These are phyloP conservation scores for Tachuris rubrigastra DNA, from an alignment of 2,113 vertebrate genomes.

Conservation along the genomic window DNA sequence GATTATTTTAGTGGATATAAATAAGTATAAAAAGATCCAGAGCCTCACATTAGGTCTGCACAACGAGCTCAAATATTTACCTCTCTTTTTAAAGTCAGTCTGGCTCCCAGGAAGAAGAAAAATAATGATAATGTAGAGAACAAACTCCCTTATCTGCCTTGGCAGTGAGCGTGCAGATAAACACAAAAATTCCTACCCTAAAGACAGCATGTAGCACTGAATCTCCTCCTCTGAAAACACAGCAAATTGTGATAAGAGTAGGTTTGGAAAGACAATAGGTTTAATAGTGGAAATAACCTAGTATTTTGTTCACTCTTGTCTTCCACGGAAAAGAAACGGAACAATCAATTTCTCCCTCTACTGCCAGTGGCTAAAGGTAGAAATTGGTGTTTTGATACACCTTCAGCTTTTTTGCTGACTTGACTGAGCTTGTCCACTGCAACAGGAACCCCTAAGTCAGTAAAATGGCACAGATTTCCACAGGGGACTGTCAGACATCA, in stretches of 20 bases:
- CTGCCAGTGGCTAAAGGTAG: not conserved
- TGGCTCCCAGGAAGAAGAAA: not conserved
- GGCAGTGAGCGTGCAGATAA: not conserved
- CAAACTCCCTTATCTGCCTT: conserved; percentile 21
- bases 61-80: conserved; percentile 17
- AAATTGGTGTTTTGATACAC: not conserved
- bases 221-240: not conserved
- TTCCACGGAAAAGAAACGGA: not conserved
- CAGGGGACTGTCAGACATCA: not conserved
- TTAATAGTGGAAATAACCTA: not conserved
- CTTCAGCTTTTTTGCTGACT: not conserved
- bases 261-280: not conserved
- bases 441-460: not conserved
- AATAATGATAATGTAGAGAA: conserved; percentile 22
- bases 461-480: not conserved
- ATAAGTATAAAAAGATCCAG: not conserved
- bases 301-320: not conserved
- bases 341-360: not conserved
- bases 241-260: not conserved
- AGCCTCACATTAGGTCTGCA: not conserved
- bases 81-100: not conserved
- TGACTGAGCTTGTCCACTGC: not conserved
- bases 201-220: not conserved
- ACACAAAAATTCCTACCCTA: not conserved
- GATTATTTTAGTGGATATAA: not conserved